Percentiles rank a stretch among this genome's conserved stretches.
These are phyloP conservation scores for Drosophila biarmipes DNA, from an alignment of 1,140 invertebrate species.

Conservation along the genomic window DNA sequence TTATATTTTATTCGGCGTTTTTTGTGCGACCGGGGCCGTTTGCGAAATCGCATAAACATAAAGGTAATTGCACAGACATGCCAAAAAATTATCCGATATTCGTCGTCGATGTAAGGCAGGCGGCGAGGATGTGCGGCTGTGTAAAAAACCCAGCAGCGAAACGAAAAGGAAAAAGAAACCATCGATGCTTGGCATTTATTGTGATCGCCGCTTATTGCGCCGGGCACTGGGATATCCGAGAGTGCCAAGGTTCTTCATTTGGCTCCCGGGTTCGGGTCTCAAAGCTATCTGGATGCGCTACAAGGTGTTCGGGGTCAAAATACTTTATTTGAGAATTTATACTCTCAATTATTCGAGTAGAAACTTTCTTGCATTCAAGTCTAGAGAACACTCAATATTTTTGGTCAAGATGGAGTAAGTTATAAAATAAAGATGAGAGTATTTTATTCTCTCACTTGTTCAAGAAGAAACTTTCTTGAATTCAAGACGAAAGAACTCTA, in stretches of 20 bases:
- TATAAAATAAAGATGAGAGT: too few relatives aligned
- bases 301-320: background rate
- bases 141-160: constrained; percentile 16
- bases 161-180: constrained; percentile 39
- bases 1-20: constrained; percentile 36
- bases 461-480: too few relatives aligned
- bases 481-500: too few relatives aligned
- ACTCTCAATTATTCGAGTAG: too few relatives aligned
- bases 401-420: too few relatives aligned
- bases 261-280: constrained; percentile 33
- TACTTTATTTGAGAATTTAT: too few relatives aligned
- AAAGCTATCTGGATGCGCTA: constrained; percentile 5
- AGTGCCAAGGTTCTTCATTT: constrained; percentile 73
- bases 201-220: constrained; percentile 71
- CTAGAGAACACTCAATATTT: too few relatives aligned
- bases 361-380: too few relatives aligned
- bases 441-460: too few relatives aligned
- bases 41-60: constrained; percentile 77
- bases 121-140: constrained; percentile 43
- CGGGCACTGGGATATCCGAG: constrained; percentile 49
- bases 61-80: constrained; percentile 81
- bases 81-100: constrained; percentile 79
- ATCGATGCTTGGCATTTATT: constrained; percentile 81
- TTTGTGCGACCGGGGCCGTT: constrained; percentile 37
- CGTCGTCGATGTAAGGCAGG: constrained; percentile 41